Conservation (phyloP, 2,797 vertebrate species). For the Kryptolebias ocellatus region DNA sequence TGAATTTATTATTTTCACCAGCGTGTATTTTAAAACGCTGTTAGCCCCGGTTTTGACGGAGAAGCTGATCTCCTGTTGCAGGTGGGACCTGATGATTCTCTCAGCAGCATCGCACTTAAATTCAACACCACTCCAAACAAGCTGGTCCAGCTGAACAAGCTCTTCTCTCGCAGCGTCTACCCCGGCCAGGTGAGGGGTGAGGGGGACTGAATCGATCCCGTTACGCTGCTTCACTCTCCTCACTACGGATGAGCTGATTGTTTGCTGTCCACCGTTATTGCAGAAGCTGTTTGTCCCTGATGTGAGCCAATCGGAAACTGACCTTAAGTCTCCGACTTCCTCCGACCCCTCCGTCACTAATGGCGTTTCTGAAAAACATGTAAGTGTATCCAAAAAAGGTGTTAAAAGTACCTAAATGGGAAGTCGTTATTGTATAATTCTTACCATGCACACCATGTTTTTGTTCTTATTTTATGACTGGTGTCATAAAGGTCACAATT, state of each 20-base stretch:
- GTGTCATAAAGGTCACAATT: no score
- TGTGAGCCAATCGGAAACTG: conserved; percentile 57
- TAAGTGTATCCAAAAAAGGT: conserved; percentile 38
- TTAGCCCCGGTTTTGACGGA: background rate
- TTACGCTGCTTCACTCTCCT: background rate
- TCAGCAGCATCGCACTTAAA: conserved; percentile 94
- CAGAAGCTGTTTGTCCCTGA: conserved; percentile 85
- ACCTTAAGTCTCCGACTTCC: conserved; percentile 60
- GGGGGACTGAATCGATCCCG: background rate
- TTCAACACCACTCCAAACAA: conserved; percentile 98
- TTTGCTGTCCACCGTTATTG: conserved; percentile 32
- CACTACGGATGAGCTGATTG: conserved; percentile 4
- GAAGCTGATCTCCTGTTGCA: conserved; percentile 57
- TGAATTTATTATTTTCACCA: conserved; percentile 1
- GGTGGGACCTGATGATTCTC: conserved; percentile 88
- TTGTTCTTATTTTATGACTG: no score
- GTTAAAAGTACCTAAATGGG: no score
- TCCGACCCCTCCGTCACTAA: conserved; percentile 43
- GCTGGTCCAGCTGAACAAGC: conserved; percentile 95
- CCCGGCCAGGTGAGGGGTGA: conserved; percentile 90
- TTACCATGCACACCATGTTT: no score
- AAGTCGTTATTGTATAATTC: no score
- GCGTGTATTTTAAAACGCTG: background rate
- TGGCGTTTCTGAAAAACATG: conserved; percentile 52
- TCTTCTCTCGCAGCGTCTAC: conserved; percentile 92